Conservation (phyloP, 1,140 invertebrate genomes). For the Bombus terrestris region DNA sequence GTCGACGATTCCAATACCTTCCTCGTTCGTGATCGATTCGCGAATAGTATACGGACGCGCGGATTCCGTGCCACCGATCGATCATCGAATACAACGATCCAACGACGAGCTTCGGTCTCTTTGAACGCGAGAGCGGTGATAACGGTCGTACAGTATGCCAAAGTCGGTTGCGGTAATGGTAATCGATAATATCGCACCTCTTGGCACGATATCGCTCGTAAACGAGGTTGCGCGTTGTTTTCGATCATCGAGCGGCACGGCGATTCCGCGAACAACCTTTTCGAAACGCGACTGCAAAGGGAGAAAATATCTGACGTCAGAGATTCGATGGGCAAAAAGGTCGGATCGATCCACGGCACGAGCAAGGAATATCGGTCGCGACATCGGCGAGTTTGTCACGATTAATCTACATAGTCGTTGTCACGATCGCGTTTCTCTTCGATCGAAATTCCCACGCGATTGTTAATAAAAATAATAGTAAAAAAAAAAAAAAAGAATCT, state of each 20-base stretch:
- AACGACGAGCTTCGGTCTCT: neutral
- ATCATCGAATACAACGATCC: neutral
- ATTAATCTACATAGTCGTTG: neutral
- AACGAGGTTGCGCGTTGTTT: too few relatives aligned
- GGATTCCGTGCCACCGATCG: too few relatives aligned
- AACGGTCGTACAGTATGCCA: neutral
- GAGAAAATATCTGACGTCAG: neutral
- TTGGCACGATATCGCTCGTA: too few relatives aligned
- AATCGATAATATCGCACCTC: too few relatives aligned
- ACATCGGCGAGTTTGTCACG: neutral
- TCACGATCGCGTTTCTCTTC: neutral
- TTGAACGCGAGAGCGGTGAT: neutral
- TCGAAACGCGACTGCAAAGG: too few relatives aligned
- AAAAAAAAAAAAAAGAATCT: neutral
- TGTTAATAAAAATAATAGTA: neutral
- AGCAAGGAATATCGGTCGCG: neutral
- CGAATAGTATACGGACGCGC: neutral
- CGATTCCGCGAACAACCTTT: neutral
- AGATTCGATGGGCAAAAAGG: neutral
- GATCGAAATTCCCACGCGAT: neutral
- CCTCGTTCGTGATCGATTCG: slow-evolving; percentile 1
- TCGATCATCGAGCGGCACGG: neutral
- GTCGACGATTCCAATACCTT: neutral
- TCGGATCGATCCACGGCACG: neutral
- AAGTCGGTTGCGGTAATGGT: neutral